phyloP scores from a whole-genome alignment of 1,140 invertebrate genomes.

The Cydia pomonella region DNA sequence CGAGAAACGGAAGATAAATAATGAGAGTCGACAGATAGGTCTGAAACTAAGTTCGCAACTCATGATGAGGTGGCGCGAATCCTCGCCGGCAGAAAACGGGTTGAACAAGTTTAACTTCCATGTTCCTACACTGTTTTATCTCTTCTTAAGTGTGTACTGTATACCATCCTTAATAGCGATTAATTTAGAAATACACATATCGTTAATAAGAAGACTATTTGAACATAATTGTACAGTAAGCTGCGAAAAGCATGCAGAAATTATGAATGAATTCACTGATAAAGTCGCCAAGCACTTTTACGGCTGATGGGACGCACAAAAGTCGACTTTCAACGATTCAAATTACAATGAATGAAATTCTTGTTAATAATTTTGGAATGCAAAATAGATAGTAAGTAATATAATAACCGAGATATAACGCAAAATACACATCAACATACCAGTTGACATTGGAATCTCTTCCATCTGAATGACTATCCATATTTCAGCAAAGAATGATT shows the following conservation, averaged over 20 bases:
- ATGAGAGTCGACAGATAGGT: constrained; percentile 30
- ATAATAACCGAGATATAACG: not conserved
- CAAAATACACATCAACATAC: not conserved
- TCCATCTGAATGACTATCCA: too few species aligned
- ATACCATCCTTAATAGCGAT: not conserved
- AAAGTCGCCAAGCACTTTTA: too few species aligned
- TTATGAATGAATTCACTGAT: too few species aligned
- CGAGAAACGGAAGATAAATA: constrained; percentile 9
- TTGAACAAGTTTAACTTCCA: constrained; percentile 30
- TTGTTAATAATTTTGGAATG: not conserved
- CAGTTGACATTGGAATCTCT: too few species aligned
- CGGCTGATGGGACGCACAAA: too few species aligned
- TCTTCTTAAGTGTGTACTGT: not conserved
- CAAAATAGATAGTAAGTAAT: too few species aligned
- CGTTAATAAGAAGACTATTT: too few species aligned
- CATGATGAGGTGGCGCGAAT: constrained; percentile 23
- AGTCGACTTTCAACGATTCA: too few species aligned
- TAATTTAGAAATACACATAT: not conserved
- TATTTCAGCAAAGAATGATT: too few species aligned
- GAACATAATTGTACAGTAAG: too few species aligned
- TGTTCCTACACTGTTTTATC: constrained; percentile 13
- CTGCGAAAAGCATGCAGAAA: too few species aligned
- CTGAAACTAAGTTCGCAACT: constrained; percentile 23
- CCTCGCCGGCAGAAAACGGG: constrained; percentile 15
- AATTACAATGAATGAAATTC: too few species aligned